Evolutionary conservation across 2,888 invertebrate genomes (phyloP), one percentile per base, ranked within the genome.

Genomic region (Heliconius ismenius): DNA sequence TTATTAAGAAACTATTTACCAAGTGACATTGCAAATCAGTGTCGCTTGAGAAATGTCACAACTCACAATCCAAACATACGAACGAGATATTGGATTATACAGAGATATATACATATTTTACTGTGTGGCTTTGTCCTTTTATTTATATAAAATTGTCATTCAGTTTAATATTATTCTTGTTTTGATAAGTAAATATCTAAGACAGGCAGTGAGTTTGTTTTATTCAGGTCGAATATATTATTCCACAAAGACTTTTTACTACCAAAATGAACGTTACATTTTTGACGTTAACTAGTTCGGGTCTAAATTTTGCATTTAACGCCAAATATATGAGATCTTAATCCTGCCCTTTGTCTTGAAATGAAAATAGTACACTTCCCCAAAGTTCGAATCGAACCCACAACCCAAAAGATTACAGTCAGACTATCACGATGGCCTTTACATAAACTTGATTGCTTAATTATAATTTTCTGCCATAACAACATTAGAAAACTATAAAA

Each of bases 401-500:
- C n/a, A n/a, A 58, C 11, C 54, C 7, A 11, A 3, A 4, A 2
- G 54, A 0, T n/a, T 10, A 10, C 58, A n/a, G n/a, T 10, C n/a
- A 58, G 4, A n/a, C 58, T 58, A 21, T 58, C 58, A 58, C n/a
- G n/a, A n/a, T n/a, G 0, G 4, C 18, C 6, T 49, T 49, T 49
- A 49, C 0, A 21, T 54, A 54, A 54, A 21, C 54, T 54, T 54
- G 10, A 54, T 54, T 54, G 21, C 21, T 21, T n/a, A 21, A 54
- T 54, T 54, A 54, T 10, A 54, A 58, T n/a, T 58, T 58, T 58
- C 58, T n/a, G n/a, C n/a, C 21, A n/a, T n/a, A 58, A 58, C 58
- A 58, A 58, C 58, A 58, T n/a, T 58, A 58, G 58, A 58, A 58
- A 58, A 58, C n/a, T 58, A 54, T 54, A 54, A 54, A 49, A 21